Evolutionary conservation across 2,888 invertebrate genomes (phyloP).

Genomic region (Harmothoe impar): DNA sequence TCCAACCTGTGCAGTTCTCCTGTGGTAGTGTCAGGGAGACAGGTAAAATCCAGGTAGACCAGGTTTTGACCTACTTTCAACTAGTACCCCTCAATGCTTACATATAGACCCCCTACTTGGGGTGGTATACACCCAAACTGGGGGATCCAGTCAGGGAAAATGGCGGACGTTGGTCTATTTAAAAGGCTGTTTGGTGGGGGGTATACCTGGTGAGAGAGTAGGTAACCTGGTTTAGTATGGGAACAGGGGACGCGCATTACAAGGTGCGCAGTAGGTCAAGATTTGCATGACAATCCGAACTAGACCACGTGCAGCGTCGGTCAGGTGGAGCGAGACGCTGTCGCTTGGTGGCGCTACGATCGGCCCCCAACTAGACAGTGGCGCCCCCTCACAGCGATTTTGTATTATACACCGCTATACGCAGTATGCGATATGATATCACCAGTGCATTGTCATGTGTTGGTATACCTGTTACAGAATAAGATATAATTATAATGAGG

Average conservation of each 20-base stretch:
- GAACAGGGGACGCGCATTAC: constrained; percentile 38
- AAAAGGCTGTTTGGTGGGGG: not conserved
- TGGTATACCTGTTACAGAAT: too few relatives aligned
- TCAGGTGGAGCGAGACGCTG: not conserved
- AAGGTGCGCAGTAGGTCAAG: constrained; percentile 44
- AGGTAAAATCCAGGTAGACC: not conserved
- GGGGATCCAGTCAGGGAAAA: constrained; percentile 24
- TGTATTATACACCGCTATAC: too few relatives aligned
- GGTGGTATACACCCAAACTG: not conserved
- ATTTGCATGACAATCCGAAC: constrained; percentile 48
- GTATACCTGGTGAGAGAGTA: constrained; percentile 38
- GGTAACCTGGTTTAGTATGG: constrained; percentile 49
- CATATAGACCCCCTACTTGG: not conserved
- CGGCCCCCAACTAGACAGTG: not conserved
- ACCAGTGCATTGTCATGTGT: too few relatives aligned
- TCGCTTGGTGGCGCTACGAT: not conserved
- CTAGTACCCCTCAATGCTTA: not conserved
- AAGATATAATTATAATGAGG: too few relatives aligned
- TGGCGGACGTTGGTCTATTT: not conserved
- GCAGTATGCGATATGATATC: too few relatives aligned
- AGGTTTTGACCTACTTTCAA: not conserved
- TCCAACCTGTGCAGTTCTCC: too few relatives aligned
- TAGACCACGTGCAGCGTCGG: not conserved
- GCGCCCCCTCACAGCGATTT: not conserved
- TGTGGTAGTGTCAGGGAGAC: not conserved